A percentile compares a stretch with the other conserved stretches of the same genome.
These are phyloP conservation scores for Mungos mungo DNA, from an alignment of 2,113 vertebrate genomes.

Conservation along the genomic window DNA sequence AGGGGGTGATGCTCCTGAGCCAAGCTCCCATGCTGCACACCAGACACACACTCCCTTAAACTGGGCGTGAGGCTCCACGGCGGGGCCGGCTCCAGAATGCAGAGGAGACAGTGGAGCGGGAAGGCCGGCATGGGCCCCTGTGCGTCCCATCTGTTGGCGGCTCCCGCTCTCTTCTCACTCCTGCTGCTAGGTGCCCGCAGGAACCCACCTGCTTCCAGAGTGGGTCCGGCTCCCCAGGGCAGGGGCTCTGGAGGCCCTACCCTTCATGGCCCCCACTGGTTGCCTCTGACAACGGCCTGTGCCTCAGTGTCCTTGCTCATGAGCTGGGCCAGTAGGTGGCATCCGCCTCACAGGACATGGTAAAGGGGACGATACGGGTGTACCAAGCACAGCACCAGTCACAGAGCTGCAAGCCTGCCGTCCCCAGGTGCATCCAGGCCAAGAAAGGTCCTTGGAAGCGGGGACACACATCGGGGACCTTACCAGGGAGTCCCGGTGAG, in stretches of 20 bases:
- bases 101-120: neutral
- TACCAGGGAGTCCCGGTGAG: neutral
- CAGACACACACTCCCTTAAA: neutral
- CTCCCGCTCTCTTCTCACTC: neutral
- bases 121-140: neutral
- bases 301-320: neutral
- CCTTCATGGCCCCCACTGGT: neutral
- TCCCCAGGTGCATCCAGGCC: neutral
- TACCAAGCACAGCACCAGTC: neutral
- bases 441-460: neutral
- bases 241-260: neutral
- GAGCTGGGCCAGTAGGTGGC: neutral
- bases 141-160: fast-evolving
- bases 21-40: neutral
- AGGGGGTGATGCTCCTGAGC: neutral
- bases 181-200: neutral
- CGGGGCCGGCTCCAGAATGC: neutral
- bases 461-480: neutral
- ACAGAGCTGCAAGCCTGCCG: neutral
- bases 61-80: neutral
- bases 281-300: neutral
- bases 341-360: neutral
- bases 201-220: neutral
- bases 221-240: fast-evolving
- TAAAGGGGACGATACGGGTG: fast-evolving